Conservation (phyloP, 2,888 invertebrate genomes). For the Drosophila acutilabella region DNA sequence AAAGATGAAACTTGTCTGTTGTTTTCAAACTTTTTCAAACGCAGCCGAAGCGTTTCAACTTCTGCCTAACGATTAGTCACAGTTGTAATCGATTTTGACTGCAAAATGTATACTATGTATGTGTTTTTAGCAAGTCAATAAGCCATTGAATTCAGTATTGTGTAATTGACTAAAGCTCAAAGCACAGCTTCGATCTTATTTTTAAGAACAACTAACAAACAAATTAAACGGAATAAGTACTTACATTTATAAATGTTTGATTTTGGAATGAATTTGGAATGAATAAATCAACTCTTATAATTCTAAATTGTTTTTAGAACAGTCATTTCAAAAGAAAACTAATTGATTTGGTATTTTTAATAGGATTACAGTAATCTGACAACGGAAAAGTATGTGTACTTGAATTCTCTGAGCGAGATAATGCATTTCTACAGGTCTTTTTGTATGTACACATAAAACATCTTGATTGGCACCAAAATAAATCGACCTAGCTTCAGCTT, state of each 20-base stretch:
- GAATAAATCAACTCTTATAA: too few relatives aligned
- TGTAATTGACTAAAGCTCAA: neutral
- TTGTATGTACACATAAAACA: neutral
- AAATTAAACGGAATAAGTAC: neutral
- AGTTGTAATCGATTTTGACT: neutral
- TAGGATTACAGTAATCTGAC: neutral
- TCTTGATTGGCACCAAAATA: conserved; percentile 5
- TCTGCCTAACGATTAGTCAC: neutral
- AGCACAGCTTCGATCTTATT: neutral
- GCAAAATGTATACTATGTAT: conserved; percentile 37
- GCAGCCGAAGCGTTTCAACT: neutral
- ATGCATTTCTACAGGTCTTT: too few relatives aligned
- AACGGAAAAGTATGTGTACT: neutral
- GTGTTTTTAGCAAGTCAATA: conserved; percentile 11
- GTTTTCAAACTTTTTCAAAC: neutral
- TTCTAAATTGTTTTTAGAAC: neutral
- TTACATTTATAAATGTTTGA: neutral
- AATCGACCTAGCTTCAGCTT: conserved; percentile 8
- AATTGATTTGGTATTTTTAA: neutral
- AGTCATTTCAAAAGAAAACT: neutral
- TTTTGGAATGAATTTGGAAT: neutral
- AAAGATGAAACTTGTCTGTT: conserved; percentile 83
- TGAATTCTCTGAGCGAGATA: neutral
- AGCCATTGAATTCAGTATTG: neutral
- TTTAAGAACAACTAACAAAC: neutral